Conservation (phyloP, 2,888 invertebrate species). For the Drosophila buzzatii region DNA sequence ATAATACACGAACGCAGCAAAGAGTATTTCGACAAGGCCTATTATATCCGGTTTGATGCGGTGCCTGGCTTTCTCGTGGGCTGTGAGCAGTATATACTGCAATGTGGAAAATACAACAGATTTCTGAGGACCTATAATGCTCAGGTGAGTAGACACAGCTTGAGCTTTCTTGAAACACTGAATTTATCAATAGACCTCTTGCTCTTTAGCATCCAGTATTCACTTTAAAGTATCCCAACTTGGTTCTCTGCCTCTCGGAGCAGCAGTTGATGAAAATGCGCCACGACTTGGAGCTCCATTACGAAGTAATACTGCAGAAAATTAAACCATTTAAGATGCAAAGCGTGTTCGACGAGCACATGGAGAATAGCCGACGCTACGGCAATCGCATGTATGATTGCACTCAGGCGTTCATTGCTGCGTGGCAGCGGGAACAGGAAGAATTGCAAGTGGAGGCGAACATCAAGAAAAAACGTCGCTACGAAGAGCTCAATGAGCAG, state of each 20-base stretch:
- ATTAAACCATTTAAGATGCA: conserved; percentile 86
- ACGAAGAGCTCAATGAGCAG: conserved; percentile 76
- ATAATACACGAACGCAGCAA: conserved; percentile 80
- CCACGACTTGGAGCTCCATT: conserved; percentile 68
- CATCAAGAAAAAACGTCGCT: conserved; percentile 68
- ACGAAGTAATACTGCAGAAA: conserved; percentile 74
- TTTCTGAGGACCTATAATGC: conserved; percentile 90
- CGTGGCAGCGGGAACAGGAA: conserved; percentile 77
- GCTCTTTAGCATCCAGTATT: conserved; percentile 81
- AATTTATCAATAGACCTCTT: not conserved
- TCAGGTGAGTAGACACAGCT: conserved; percentile 86
- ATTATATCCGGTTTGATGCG: conserved; percentile 75
- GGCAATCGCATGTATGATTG: conserved; percentile 86
- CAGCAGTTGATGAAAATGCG: conserved; percentile 78
- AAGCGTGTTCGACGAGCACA: conserved; percentile 86
- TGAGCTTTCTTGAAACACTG: not conserved
- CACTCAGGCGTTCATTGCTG: conserved; percentile 73
- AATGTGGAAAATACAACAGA: conserved; percentile 91
- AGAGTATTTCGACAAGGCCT: conserved; percentile 84
- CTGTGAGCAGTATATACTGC: conserved; percentile 88
- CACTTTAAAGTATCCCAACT: conserved; percentile 75
- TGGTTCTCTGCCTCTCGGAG: conserved; percentile 82
- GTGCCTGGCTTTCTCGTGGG: conserved; percentile 90
- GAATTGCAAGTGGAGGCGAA: conserved; percentile 57
- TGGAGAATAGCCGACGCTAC: conserved; percentile 86